Percentiles rank a stretch among this genome's conserved stretches.
phyloP scores from a whole-genome alignment of 2,797 vertebrate species.

The Moxostoma hubbsi region DNA sequence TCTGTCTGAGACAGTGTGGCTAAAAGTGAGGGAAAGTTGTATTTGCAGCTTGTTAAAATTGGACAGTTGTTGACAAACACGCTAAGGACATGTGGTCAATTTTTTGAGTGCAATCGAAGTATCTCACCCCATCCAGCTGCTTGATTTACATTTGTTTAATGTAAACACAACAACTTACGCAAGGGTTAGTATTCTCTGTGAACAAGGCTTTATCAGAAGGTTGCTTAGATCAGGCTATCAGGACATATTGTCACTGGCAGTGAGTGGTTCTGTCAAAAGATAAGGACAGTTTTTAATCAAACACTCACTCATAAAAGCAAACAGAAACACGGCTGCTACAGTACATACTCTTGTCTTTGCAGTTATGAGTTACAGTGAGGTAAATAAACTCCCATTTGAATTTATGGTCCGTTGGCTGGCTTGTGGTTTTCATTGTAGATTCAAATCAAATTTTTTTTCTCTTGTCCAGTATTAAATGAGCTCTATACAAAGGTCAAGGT shows the following conservation, averaged over 20 bases:
- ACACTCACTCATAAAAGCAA: not conserved
- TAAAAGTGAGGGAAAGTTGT: not conserved
- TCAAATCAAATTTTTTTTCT: not conserved
- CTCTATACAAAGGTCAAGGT: not conserved
- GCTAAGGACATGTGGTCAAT: not conserved
- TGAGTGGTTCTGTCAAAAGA: constrained; percentile 37
- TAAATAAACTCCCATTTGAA: constrained; percentile 30
- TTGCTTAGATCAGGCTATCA: constrained; percentile 38
- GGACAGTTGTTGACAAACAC: constrained; percentile 9
- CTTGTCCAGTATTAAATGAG: constrained; percentile 3
- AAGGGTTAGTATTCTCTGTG: not conserved
- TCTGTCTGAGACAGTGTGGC: not conserved
- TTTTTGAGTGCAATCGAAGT: not conserved
- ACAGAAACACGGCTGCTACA: not conserved
- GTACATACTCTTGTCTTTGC: not conserved
- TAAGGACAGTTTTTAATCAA: constrained; percentile 37
- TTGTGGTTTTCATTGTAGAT: constrained; percentile 6
- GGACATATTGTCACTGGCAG: constrained; percentile 33
- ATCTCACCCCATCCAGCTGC: not conserved
- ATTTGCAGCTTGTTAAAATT: constrained; percentile 16
- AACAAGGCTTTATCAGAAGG: constrained; percentile 29
- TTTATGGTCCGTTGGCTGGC: constrained; percentile 23
- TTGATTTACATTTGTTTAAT: constrained; percentile 30
- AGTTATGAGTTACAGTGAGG: constrained; percentile 16
- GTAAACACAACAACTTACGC: constrained; percentile 26